Base-by-base conservation (phyloP, 1,140 invertebrate species). In the Lutraria rhynchaena region DNA sequence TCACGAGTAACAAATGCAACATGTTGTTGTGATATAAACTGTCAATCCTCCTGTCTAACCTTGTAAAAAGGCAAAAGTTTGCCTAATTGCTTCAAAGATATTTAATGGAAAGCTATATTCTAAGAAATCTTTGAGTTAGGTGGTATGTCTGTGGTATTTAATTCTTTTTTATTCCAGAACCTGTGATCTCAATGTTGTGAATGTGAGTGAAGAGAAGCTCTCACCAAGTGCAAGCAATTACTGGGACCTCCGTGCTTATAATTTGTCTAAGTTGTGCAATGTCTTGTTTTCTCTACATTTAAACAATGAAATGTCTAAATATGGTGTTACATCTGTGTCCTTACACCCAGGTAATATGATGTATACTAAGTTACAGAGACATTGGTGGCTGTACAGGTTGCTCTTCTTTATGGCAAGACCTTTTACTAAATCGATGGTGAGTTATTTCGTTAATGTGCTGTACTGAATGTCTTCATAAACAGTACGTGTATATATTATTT, bases 291-390 rank as follows among this genome's bases (percentile, higher is more conserved):
- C 96, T 4, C 94, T 95, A 87, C 96, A 96, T 90, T 90, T 98
- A 17, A 94, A 96, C 76, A 81, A 41, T 53, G 77, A 85, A 11
- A 73, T 88, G 24, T 46, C 57, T 24, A 65, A 91, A 17, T 94
- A 94, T 85, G 95, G 95, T 1, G 94, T 99, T n/a, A 94, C 93
- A 33, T 95, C 96, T 1, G 96, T 97, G 91, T 95, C 96, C 24
- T 91, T 98, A 19, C 98, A 99, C 93, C 98, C 98, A 31, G 98
- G 98, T 24, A 99, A 98, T 91, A 94, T 98, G 94, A 95, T 98
- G 7, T 95, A 93, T 78, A 95, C 96, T 11, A 94, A 94, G 81
- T 27, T 99, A 3, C 92, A 94, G n/a, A 93, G 96, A 37, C 94
- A 96, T 90, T 98, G 96, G 94, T 98, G 96, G 96, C 83, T 96